Conservation (phyloP, 2,113 vertebrate genomes). For the Coptodon rendalli region DNA sequence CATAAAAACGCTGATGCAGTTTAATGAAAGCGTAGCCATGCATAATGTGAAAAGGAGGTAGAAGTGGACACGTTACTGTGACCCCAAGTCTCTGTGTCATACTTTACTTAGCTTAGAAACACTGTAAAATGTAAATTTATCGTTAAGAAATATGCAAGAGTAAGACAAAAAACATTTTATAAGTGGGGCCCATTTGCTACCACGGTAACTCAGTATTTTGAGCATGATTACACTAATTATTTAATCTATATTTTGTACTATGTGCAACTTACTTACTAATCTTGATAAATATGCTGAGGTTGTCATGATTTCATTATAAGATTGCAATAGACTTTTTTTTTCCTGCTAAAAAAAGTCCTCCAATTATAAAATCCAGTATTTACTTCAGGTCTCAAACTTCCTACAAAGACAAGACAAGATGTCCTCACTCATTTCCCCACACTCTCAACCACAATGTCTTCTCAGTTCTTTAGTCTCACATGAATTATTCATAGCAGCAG, state of each 20-base stretch:
- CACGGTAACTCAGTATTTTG: background rate
- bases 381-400: constrained; percentile 33
- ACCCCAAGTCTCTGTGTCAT: background rate
- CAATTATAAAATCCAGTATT: constrained; percentile 22
- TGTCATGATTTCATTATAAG: background rate
- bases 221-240: background rate
- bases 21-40: background rate
- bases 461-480: constrained; percentile 39
- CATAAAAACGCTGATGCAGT: background rate
- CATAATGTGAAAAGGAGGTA: background rate
- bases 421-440: constrained; percentile 11
- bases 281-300: background rate
- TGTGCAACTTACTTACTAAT: background rate
- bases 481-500: constrained; percentile 59
- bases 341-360: background rate
- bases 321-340: background rate
- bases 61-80: background rate
- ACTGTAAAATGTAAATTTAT: background rate
- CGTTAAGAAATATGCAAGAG: background rate
- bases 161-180: background rate
- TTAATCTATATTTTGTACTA: background rate
- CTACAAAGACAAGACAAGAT: constrained; percentile 24
- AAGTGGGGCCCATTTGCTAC: background rate
- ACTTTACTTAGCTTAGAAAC: background rate
- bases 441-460: constrained; percentile 35